Base-by-base conservation (phyloP, 1,140 invertebrate genomes). In the Diachasmimorpha longicaudata region DNA sequence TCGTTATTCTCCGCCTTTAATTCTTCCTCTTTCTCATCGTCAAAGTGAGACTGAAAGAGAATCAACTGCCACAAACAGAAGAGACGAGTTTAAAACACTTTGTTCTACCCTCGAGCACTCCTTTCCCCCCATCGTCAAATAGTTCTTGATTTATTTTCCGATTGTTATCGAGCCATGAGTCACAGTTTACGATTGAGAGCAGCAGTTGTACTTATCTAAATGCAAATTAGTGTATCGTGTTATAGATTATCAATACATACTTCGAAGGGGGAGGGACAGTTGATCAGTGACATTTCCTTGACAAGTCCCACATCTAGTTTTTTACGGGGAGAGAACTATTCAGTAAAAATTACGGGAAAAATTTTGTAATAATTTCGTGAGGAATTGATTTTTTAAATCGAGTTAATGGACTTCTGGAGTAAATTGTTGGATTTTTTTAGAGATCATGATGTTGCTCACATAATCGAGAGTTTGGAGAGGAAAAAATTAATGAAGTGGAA, bases 181-280 rank as follows among this genome's bases (percentile, higher is more conserved):
- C 19, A 73, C 67, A 68, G 19, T 63, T 73, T 44, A 19, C 44
- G 21, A 58, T 55, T 72, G 46, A 36, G 37, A 72, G 72, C 70
- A 77, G 76, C 76, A 77, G 55, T 77, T 77, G 76, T 77, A 77
- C 76, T 77, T 77, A 77, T 71, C 58, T 2, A 52, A 52, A 52
- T 52, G 48, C 13, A 52, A 52, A 52, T 52, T 52, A 52, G 14
- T 52, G 66, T 55, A 58, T 44, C 36, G 39, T 36, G 16, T 19
- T 66, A 71, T 37, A 0, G 10, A 31, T 36, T 42, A 46, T 70
- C 69, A 23, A 44, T 10, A 36, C 9, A 13, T 58, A 37, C 25
- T 25, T 72, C 55, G 11, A 14, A 71, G 39, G 42, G 16, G 55
- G 48, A 9, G n/a, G 14, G 5, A 16, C n/a, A 19, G 48, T 52